phyloP scores from a whole-genome alignment of 2,888 invertebrate genomes.

The Thymelicus lineola region DNA sequence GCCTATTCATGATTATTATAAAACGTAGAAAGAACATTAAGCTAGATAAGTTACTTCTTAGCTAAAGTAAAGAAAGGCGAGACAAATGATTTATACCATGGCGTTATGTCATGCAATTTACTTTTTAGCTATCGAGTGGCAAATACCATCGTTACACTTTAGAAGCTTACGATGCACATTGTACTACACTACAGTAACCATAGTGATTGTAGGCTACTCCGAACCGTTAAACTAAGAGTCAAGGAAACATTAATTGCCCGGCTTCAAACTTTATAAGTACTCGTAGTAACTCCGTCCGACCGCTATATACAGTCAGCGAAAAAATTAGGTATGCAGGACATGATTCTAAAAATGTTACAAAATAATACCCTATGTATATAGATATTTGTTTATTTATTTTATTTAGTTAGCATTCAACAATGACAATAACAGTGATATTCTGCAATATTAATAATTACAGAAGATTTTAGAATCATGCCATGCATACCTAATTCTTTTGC shows the following conservation, averaged over 20 bases:
- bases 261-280: slow-evolving; percentile 38
- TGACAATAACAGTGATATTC: no score
- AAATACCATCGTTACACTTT: slow-evolving; percentile 11
- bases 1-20: no score
- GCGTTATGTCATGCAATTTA: not conserved
- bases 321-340: no score
- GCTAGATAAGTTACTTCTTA: no score
- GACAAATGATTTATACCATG: not conserved
- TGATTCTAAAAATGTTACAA: no score
- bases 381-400: no score
- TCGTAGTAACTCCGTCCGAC: slow-evolving; percentile 34
- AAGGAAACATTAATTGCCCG: slow-evolving; percentile 35
- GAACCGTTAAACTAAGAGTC: slow-evolving; percentile 28
- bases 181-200: slow-evolving; percentile 17
- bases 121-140: not conserved
- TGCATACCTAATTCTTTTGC: no score
- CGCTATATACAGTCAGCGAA: slow-evolving; percentile 19
- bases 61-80: not conserved
- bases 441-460: no score
- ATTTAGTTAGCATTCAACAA: no score
- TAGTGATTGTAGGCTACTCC: slow-evolving; percentile 27
- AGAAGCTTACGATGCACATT: slow-evolving; percentile 18
- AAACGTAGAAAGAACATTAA: no score
- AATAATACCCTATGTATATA: no score
- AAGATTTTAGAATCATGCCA: no score